phyloP scores from a whole-genome alignment of 2,113 vertebrate species.

The Cynocephalus volans region DNA sequence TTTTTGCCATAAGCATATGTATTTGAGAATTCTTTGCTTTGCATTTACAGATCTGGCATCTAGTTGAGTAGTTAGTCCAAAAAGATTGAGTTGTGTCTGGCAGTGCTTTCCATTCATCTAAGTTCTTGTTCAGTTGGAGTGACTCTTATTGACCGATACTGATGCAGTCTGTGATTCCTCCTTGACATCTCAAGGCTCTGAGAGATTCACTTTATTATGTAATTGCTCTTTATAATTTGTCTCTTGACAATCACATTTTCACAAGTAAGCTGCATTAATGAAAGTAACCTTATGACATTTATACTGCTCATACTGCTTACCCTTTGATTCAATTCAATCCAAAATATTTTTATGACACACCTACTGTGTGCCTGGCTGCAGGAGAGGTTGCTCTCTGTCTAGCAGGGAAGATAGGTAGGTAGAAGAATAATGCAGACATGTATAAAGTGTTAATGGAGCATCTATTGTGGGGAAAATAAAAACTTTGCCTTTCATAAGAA shows the following conservation, averaged over 20 bases:
- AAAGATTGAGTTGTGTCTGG: slow-evolving; percentile 35
- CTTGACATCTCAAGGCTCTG: slow-evolving; percentile 3
- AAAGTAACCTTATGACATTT: neutral
- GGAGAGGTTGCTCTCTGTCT: neutral
- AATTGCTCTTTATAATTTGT: neutral
- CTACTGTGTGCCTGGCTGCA: neutral
- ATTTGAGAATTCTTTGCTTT: slow-evolving; percentile 34
- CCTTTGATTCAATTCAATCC: neutral
- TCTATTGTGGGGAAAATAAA: neutral
- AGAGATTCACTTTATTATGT: neutral
- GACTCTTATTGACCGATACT: neutral
- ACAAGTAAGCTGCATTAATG: neutral
- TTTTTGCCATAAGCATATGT: neutral
- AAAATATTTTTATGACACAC: neutral
- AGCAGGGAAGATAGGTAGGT: neutral
- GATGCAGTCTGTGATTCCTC: neutral
- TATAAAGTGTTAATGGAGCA: neutral
- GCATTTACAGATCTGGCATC: neutral
- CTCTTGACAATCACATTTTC: neutral
- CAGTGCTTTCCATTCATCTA: neutral
- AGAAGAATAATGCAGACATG: neutral
- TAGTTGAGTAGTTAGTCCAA: neutral
- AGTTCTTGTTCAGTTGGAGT: neutral
- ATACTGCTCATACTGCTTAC: neutral
- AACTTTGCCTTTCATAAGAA: neutral